Conservation (phyloP, 1,140 invertebrate species). For the Drosophila mojavensis region DNA sequence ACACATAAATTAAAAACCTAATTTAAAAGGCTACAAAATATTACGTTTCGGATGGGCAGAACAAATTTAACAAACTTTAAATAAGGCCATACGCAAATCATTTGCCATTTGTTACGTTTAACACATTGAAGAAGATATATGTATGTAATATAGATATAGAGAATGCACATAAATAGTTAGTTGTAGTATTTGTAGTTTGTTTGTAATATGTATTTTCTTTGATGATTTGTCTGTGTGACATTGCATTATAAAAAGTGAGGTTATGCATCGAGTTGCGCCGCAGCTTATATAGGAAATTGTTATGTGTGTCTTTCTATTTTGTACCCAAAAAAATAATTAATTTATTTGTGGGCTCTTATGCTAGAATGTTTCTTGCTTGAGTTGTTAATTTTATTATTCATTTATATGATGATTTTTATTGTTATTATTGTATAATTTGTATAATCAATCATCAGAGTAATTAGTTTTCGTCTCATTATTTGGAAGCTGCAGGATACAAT, state of each 20-base stretch:
- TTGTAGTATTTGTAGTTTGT: constrained; percentile 36
- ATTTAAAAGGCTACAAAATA: constrained; percentile 62
- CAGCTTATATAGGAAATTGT: constrained; percentile 57
- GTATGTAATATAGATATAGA: constrained; percentile 7
- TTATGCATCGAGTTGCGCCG: constrained; percentile 21
- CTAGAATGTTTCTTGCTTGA: constrained; percentile 27
- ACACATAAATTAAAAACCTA: constrained; percentile 59
- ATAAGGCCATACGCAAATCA: constrained; percentile 61
- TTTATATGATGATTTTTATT: neutral
- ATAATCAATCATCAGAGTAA: constrained; percentile 17
- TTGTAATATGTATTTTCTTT: constrained; percentile 18
- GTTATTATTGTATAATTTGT: constrained; percentile 25
- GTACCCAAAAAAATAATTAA: constrained; percentile 17
- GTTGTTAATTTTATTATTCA: constrained; percentile 9
- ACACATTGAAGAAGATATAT: constrained; percentile 48
- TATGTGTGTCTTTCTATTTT: neutral
- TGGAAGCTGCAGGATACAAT: constrained; percentile 61
- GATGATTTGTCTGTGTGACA: constrained; percentile 34
- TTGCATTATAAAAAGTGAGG: constrained; percentile 65
- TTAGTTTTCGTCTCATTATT: constrained; percentile 26
- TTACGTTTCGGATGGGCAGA: constrained; percentile 30
- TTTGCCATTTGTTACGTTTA: constrained; percentile 48
- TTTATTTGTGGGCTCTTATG: constrained; percentile 32
- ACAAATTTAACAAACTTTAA: constrained; percentile 67
- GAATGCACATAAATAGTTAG: constrained; percentile 7